These are phyloP conservation scores for Brevimyrus niger DNA, from an alignment of 2,113 vertebrate genomes.

Conservation along the genomic window DNA sequence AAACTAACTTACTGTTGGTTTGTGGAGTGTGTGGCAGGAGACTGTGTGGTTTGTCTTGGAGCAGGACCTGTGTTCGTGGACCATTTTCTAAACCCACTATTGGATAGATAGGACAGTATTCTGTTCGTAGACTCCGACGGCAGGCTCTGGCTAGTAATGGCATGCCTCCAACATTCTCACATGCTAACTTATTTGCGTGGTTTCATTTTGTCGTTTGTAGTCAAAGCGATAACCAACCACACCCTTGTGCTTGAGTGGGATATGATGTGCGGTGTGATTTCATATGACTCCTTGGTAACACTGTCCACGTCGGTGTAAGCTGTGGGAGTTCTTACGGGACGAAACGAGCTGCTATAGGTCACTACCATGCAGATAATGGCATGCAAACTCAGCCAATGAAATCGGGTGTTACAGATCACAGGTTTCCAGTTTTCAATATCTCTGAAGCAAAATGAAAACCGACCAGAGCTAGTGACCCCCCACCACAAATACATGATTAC, in stretches of 20 bases:
- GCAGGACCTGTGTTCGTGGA: neutral
- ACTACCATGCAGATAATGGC: neutral
- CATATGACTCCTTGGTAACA: neutral
- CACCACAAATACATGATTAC: neutral
- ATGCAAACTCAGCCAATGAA: neutral
- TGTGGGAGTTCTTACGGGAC: neutral
- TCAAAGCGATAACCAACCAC: neutral
- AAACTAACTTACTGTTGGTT: neutral
- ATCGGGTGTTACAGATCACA: neutral
- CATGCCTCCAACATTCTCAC: neutral
- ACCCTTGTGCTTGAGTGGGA: neutral
- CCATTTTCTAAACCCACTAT: neutral
- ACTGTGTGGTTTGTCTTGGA: neutral
- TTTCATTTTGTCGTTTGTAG: neutral
- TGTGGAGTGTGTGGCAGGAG: neutral
- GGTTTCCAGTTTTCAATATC: neutral
- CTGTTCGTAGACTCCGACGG: neutral
- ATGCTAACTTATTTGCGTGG: neutral
- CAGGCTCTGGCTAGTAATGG: neutral
- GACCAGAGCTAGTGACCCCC: neutral
- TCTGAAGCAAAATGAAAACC: neutral
- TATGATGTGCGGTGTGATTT: neutral
- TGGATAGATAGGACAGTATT: neutral
- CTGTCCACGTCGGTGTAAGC: neutral
- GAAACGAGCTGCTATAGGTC: neutral